These are phyloP conservation scores for Pitangus sulphuratus DNA, from an alignment of 2,797 vertebrate species.

Conservation along the genomic window DNA sequence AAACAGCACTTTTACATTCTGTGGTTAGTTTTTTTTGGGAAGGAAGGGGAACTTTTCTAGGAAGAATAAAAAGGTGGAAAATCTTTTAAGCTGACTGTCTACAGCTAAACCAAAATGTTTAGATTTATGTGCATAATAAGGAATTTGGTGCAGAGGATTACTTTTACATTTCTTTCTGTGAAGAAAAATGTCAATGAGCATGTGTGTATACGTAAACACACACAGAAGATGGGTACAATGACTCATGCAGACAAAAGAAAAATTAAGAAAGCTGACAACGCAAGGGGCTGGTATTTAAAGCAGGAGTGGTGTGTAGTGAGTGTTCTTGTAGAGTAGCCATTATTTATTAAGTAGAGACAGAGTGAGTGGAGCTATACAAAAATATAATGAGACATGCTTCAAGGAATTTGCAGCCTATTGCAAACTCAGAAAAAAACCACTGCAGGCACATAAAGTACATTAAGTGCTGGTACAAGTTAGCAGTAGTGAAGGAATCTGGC, in stretches of 20 bases:
- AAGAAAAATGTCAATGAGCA: background rate
- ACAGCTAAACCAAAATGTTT: background rate
- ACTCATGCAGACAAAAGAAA: background rate
- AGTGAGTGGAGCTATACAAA: conserved; percentile 43
- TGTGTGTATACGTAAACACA: background rate
- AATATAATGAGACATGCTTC: conserved; percentile 67
- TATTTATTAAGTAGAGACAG: conserved; percentile 55
- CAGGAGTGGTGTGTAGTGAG: background rate
- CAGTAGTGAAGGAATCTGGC: conserved; percentile 51
- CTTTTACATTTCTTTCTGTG: background rate
- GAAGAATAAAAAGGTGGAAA: background rate
- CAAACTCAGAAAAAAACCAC: conserved; percentile 45
- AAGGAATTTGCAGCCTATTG: conserved; percentile 62
- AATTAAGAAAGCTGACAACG: conserved; percentile 1
- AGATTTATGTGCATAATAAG: background rate
- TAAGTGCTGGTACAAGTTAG: conserved; percentile 66
- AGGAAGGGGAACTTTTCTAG: background rate
- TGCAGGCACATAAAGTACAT: conserved; percentile 59
- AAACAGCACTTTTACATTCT: background rate
- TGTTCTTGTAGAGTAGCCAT: conserved; percentile 2
- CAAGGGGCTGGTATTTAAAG: background rate
- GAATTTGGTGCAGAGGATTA: background rate
- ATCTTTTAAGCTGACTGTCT: background rate
- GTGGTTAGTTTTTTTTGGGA: background rate
- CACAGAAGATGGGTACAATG: background rate